Conservation (phyloP, 2,888 invertebrate species). For the Cinara cedri region DNA sequence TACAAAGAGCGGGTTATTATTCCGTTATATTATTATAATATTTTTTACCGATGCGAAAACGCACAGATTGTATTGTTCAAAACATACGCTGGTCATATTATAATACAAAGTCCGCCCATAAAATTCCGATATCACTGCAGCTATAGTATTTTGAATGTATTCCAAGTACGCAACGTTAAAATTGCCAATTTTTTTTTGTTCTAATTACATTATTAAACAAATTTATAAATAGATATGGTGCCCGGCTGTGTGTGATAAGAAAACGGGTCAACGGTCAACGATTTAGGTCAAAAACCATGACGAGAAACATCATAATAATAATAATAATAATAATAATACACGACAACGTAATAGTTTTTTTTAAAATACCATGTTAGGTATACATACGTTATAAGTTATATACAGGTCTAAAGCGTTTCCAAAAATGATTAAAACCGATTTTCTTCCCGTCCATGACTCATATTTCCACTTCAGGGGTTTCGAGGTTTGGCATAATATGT, state of each 20-base stretch:
- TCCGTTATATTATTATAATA: neutral
- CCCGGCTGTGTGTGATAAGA: conserved; percentile 18
- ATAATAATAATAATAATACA: neutral
- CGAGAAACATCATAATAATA: neutral
- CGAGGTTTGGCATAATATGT: neutral
- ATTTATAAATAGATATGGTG: conserved; percentile 39
- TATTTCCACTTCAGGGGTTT: neutral
- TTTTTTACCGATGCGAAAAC: neutral
- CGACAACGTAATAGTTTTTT: neutral
- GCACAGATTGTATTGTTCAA: neutral
- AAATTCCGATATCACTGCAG: conserved; percentile 43
- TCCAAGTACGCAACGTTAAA: conserved; percentile 43
- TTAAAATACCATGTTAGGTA: neutral
- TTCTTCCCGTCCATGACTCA: neutral
- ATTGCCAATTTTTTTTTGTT: conserved; percentile 47
- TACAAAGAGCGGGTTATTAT: neutral
- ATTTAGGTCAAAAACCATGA: conserved; percentile 33
- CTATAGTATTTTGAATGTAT: conserved; percentile 29
- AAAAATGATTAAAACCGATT: neutral
- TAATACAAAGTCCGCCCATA: neutral
- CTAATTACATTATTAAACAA: conserved; percentile 38
- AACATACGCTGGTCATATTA: neutral
- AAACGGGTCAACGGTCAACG: conserved; percentile 35
- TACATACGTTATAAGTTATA: too few relatives aligned
- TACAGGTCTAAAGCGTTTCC: neutral